Conservation (phyloP, 2,113 vertebrate genomes). For the Apeltes quadracus region DNA sequence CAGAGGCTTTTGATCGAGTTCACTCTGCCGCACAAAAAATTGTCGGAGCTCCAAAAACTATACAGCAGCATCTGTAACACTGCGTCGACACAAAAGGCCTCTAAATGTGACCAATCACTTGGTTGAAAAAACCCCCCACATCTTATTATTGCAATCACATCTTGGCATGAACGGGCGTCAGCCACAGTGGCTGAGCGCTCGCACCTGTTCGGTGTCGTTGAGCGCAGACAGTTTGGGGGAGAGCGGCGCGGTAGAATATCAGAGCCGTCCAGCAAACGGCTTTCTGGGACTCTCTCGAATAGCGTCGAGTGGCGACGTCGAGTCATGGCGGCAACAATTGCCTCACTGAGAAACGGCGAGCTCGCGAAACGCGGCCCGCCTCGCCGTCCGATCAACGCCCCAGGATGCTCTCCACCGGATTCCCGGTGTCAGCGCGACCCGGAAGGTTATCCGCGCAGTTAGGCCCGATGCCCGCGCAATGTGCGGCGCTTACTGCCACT, state of each 20-base stretch:
- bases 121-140: background rate
- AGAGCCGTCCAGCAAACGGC: conserved; percentile 72
- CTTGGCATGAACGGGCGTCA: conserved; percentile 55
- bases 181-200: conserved; percentile 60
- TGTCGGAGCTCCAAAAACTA: background rate
- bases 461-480: conserved; percentile 50
- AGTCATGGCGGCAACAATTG: conserved; percentile 65
- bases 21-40: background rate
- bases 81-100: background rate
- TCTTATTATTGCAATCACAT: conserved; percentile 9
- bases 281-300: conserved; percentile 57
- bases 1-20: background rate
- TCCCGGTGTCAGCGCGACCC: conserved; percentile 55
- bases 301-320: conserved; percentile 58
- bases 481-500: conserved; percentile 45
- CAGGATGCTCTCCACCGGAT: conserved; percentile 44
- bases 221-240: conserved; percentile 67
- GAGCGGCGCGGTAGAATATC: conserved; percentile 78
- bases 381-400: conserved; percentile 58
- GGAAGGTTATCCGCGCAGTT: conserved; percentile 65
- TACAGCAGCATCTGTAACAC: background rate
- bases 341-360: conserved; percentile 57
- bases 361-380: conserved; percentile 54
- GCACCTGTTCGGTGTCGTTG: conserved; percentile 67
- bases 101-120: background rate